These are phyloP conservation scores for Galeruca laticollis DNA, from an alignment of 2,888 invertebrate genomes.

Conservation along the genomic window DNA sequence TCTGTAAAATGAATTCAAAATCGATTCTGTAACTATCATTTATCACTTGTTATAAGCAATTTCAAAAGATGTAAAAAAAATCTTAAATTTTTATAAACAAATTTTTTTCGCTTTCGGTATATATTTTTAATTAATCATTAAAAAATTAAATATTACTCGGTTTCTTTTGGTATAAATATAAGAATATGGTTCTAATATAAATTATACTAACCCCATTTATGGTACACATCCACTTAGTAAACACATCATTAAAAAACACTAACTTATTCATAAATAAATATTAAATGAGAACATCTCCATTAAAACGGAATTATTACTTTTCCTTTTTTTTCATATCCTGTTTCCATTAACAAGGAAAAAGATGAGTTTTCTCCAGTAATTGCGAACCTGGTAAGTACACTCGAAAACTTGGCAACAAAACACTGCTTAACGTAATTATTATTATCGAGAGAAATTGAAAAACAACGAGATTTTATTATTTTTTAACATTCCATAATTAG, in stretches of 20 bases:
- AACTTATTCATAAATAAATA: constrained; percentile 36
- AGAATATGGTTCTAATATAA: constrained; percentile 10
- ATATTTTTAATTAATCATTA: too few species aligned
- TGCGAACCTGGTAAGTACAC: constrained; percentile 35
- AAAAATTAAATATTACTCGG: too few species aligned
- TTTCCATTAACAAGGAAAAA: constrained; percentile 25
- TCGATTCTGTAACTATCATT: too few species aligned
- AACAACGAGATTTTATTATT: constrained; percentile 32
- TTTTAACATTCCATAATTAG: constrained; percentile 47
- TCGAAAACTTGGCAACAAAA: constrained; percentile 46
- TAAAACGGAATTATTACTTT: constrained; percentile 27
- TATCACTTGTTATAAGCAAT: too few species aligned
- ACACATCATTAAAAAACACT: constrained; percentile 31
- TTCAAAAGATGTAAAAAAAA: too few species aligned
- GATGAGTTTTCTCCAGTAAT: constrained; percentile 29
- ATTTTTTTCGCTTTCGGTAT: too few species aligned
- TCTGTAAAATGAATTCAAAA: too few species aligned
- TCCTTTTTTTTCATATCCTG: constrained; percentile 33
- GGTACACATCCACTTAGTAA: constrained; percentile 4
- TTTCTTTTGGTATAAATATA: background rate
- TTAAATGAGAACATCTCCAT: constrained; percentile 30
- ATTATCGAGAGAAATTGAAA: constrained; percentile 9
- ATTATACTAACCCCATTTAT: background rate
- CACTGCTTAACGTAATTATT: constrained; percentile 35
- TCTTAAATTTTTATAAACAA: too few species aligned